Conservation (phyloP, 2,888 invertebrate genomes). For the Tethea ocularis region DNA sequence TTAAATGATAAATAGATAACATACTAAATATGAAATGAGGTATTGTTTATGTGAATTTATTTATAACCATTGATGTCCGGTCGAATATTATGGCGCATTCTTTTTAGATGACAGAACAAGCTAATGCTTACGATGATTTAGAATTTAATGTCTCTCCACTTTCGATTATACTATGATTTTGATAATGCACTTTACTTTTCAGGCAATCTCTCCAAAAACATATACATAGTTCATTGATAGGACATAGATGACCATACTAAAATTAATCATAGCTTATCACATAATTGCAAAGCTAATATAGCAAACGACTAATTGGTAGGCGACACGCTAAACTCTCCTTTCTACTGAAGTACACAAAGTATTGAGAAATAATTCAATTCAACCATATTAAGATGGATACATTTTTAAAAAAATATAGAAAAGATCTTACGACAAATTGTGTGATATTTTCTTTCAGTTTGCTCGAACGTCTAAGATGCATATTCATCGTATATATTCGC, state of each 20-base stretch:
- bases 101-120: background rate
- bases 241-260: background rate
- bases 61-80: constrained; percentile 7
- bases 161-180: background rate
- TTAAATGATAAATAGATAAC: background rate
- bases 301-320: too few relatives aligned
- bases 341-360: too few relatives aligned
- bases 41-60: constrained; percentile 2
- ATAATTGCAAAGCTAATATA: too few relatives aligned
- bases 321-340: too few relatives aligned
- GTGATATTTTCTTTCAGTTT: background rate
- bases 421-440: too few relatives aligned
- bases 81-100: background rate
- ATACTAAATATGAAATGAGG: background rate
- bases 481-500: background rate
- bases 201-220: background rate
- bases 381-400: too few relatives aligned
- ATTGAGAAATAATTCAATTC: too few relatives aligned
- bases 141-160: background rate
- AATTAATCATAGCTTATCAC: too few relatives aligned
- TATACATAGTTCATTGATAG: too few relatives aligned
- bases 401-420: too few relatives aligned
- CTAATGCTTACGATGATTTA: background rate
- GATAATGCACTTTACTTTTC: background rate
- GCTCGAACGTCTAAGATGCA: background rate